These are phyloP conservation scores for Calycopis cecrops DNA, from an alignment of 1,140 invertebrate species.

Conservation along the genomic window DNA sequence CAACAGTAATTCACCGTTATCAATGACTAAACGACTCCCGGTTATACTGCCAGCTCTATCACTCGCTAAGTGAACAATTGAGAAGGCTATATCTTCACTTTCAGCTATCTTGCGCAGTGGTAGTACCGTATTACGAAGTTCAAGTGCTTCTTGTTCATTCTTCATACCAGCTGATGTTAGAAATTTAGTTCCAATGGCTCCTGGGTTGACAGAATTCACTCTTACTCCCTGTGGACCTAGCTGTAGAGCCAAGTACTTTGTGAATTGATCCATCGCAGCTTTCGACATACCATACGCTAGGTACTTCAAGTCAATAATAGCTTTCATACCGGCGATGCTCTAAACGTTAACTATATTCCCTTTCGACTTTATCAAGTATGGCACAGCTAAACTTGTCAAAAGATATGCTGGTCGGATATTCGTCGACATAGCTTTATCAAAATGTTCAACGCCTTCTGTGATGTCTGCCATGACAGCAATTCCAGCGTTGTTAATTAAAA, in stretches of 20 bases:
- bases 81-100: no score
- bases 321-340: conserved; percentile 27
- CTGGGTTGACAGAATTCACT: conserved; percentile 34
- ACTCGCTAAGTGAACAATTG: no score
- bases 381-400: no score
- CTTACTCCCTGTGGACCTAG: conserved; percentile 27
- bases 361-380: no score
- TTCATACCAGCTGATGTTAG: conserved; percentile 20
- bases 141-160: conserved; percentile 14
- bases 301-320: conserved; percentile 26
- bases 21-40: conserved; percentile 10
- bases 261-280: conserved; percentile 31
- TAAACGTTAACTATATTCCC: conserved; percentile 40
- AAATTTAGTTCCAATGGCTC: conserved; percentile 27
- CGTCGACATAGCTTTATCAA: no score
- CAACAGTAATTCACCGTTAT: conserved; percentile 10
- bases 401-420: no score
- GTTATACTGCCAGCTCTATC: no score
- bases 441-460: no score
- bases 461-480: conserved; percentile 24
- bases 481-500: conserved; percentile 36
- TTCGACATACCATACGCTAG: no score
- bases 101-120: neutral
- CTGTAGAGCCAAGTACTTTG: conserved; percentile 26
- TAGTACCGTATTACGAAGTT: neutral